Base-by-base conservation (phyloP, 2,888 invertebrate genomes). In the Xanthia togata region DNA sequence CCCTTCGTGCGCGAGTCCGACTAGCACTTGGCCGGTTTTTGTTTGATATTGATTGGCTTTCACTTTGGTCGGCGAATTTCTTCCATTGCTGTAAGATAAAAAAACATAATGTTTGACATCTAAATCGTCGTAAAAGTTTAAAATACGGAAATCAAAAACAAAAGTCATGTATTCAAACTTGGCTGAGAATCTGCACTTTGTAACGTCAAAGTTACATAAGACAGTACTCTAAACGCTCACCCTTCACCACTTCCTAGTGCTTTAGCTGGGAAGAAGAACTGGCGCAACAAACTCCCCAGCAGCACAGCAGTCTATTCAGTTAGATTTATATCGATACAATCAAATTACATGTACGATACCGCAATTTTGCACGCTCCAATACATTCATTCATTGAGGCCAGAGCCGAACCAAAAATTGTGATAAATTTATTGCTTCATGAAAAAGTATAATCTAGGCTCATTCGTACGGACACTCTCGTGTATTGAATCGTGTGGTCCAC, bases 401-500 rank as follows among this genome's bases (percentile, higher is more conserved):
- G 76, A 35, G 63, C 59, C 59, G 68, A 35, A 70, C 50, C 57
- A n/a, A 71, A 75, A 80, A 71, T 81, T 71, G 50, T 73, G 55
- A 70, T 68, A 78, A 74, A 77, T 79, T 79, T 82, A 82, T 82
- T 73, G 74, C 68, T 71, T 78, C 69, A 76, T 76, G 62, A 65
- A 85, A 79, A 82, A 60, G 38, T 73, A 77, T 69, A 81, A 85
- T 79, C 76, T 77, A 74, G 50, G 47, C 57, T 57, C 68, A 79
- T 73, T 87, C 81, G 67, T 62, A 77, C 74, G 82, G 70, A 76
- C 68, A 57, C 67, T 67, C n/a, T 59, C 73, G 67, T 71, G 65
- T 86, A 81, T 83, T 84, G 76, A 82, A 84, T 74, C 71, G 59
- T 74, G 78, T 20, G 79, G 79, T 62, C n/a, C 20, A 35, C 47